A percentile compares a stretch with the other conserved stretches of the same genome.
Evolutionary conservation across 35 echinoderm and acorn worm species (phyloP).

Genomic region (Acanthaster planci): DNA sequence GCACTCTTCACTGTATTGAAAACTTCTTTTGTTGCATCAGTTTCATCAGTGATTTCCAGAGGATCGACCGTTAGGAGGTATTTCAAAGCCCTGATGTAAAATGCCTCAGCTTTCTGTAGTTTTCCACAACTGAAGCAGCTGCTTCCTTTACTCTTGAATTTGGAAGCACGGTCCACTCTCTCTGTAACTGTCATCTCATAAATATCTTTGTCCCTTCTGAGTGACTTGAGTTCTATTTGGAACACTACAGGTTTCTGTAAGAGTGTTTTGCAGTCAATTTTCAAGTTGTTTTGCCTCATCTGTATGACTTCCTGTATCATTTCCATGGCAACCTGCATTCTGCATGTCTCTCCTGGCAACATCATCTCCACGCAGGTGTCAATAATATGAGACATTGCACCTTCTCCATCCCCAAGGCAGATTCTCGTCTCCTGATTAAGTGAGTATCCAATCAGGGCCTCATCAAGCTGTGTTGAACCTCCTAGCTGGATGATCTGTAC

Average conservation of each 20-base stretch:
- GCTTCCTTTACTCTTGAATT: slow-evolving; percentile 67
- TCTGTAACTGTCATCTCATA: slow-evolving; percentile 52
- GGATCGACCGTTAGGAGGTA: slow-evolving; percentile 57
- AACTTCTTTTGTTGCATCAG: slow-evolving; percentile 44
- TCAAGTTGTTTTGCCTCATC: neutral
- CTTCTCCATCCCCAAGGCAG: slow-evolving; percentile 55
- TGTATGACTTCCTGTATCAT: neutral
- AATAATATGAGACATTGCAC: slow-evolving; percentile 52
- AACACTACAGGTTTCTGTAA: neutral
- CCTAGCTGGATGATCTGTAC: slow-evolving; percentile 42
- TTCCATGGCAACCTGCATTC: slow-evolving; percentile 17
- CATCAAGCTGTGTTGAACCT: neutral
- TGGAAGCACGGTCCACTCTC: slow-evolving; percentile 44
- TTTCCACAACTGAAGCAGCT: slow-evolving; percentile 74
- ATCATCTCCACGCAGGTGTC: slow-evolving; percentile 83
- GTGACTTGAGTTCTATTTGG: slow-evolving; percentile 44
- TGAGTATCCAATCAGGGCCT: slow-evolving; percentile 65
- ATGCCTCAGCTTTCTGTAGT: slow-evolving; percentile 55
- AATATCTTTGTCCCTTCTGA: slow-evolving; percentile 68
- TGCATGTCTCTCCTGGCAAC: slow-evolving; percentile 57
- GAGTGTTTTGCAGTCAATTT: neutral
- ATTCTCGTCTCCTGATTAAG: slow-evolving; percentile 40
- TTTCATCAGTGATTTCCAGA: neutral
- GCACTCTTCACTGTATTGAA: slow-evolving; percentile 49
- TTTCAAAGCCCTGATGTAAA: slow-evolving; percentile 70